Base-by-base conservation (phyloP, 2,113 vertebrate genomes). In the Platichthys flesus region DNA sequence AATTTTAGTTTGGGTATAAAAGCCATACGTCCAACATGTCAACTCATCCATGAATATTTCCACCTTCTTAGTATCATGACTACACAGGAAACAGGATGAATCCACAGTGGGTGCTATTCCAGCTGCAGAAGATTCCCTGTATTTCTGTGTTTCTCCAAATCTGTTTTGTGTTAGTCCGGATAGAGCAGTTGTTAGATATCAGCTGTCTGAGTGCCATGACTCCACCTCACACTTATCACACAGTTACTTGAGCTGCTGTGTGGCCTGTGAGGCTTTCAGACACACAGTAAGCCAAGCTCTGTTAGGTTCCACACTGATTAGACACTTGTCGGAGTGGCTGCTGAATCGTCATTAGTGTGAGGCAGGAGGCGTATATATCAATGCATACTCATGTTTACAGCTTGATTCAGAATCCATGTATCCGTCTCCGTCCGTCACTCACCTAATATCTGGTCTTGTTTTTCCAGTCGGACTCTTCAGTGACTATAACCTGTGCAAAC, bases 401-500 rank as follows among this genome's bases (percentile, higher is more conserved):
- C 21, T 3, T 31, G 28, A n/a, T 45, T 40, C 20, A 47, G 9
- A 76, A 42, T 37, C 31, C 26, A 61, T 79, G 16, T 49, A 49
- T 49, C 45, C 3, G 16, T 57, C 3, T 59, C 35, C 37, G 8
- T 59, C 4, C 68, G 55, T 13, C 70, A 13, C 21, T 78, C 10
- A 76, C 40, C 37, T 57, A 24, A 28, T 65, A 3, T 76, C n/a
- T 69, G 65, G 2, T 23, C 6, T 24, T 74, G 0, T 69, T 74
- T 70, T 67, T 65, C 73, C 75, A 98, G 96, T 93, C 52, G 35
- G 94, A 94, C 69, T 91, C 96, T 40, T 75, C 70, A 0, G 93
- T 97, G 86, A 97, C 95, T 18, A 95, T 99, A 88, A 98, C 96
- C 9, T 99, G 98, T 67, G 83, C 91, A 0, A 96, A 98, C 60